A percentile compares a stretch with the other conserved stretches of the same genome.
These are phyloP conservation scores for Melolontha melolontha DNA, from an alignment of 2,888 invertebrate species.

Conservation along the genomic window DNA sequence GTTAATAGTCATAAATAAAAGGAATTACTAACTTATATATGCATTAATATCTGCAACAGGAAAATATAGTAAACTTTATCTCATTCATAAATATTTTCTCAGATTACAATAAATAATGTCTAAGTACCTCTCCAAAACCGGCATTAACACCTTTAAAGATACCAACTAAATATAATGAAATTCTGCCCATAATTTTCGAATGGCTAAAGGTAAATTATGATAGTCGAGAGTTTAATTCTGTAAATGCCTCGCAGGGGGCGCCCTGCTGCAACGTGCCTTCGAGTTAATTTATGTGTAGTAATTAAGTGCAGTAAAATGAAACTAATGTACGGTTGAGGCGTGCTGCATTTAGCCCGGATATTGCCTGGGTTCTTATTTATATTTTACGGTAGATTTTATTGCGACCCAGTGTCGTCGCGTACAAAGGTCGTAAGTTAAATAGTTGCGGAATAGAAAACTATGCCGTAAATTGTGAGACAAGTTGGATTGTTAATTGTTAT, in stretches of 20 bases:
- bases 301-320: conserved; percentile 42
- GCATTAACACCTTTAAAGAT: conserved; percentile 2
- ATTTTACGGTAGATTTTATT: conserved; percentile 24
- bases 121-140: not conserved
- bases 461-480: not conserved
- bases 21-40: no score
- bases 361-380: conserved; percentile 32
- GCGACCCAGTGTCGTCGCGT: conserved; percentile 2
- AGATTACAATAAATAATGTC: conserved; percentile 1
- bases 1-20: no score
- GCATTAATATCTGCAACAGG: no score
- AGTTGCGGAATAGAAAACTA: not conserved
- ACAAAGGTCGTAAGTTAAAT: conserved; percentile 2
- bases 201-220: conserved; percentile 50
- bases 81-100: no score
- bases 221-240: conserved; percentile 39
- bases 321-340: conserved; percentile 35
- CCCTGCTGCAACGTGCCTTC: conserved; percentile 17
- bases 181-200: conserved; percentile 47
- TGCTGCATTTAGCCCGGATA: conserved; percentile 35
- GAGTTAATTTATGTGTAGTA: conserved; percentile 34
- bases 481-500: no score
- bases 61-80: no score
- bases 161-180: conserved; percentile 43
- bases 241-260: conserved; percentile 34